Percentiles rank a stretch among this genome's conserved stretches.
These are phyloP conservation scores for Oscheius onirici DNA, from an alignment of 2,888 invertebrate genomes.

Conservation along the genomic window DNA sequence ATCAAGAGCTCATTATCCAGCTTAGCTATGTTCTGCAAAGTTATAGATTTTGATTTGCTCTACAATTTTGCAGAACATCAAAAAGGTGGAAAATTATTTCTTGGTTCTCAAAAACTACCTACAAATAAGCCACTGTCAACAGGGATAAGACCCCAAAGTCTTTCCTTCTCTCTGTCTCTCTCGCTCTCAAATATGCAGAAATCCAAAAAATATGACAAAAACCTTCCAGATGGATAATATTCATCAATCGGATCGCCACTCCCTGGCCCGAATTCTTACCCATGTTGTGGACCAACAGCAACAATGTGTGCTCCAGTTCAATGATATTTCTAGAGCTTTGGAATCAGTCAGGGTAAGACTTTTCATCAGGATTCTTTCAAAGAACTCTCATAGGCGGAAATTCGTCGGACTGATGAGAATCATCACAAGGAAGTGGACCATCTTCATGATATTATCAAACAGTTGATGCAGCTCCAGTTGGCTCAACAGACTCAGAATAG, in stretches of 20 bases:
- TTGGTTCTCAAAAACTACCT: too few relatives aligned
- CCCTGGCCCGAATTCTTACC: conserved; percentile 43
- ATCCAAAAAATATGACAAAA: background rate
- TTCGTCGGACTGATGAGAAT: conserved; percentile 26
- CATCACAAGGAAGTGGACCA: conserved; percentile 48
- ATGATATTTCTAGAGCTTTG: conserved; percentile 38
- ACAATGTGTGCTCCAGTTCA: conserved; percentile 37
- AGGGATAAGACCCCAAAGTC: background rate
- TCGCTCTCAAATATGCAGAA: background rate
- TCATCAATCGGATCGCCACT: conserved; percentile 13
- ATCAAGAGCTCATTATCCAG: too few relatives aligned
- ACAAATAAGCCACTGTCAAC: too few relatives aligned
- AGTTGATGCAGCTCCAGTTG: conserved; percentile 32
- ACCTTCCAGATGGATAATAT: background rate
- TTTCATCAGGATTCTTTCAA: background rate
- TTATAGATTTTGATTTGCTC: too few relatives aligned
- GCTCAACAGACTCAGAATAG: background rate
- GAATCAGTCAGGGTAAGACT: conserved; percentile 46
- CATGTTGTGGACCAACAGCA: conserved; percentile 55
- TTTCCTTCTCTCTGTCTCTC: background rate
- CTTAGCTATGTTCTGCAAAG: too few relatives aligned
- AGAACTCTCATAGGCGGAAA: background rate
- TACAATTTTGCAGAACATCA: too few relatives aligned
- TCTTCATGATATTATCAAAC: conserved; percentile 44
- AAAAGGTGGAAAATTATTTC: too few relatives aligned